Percentiles rank a stretch among this genome's conserved stretches.
phyloP scores from a whole-genome alignment of 2,888 invertebrate species.

The Abrostola tripartita region DNA sequence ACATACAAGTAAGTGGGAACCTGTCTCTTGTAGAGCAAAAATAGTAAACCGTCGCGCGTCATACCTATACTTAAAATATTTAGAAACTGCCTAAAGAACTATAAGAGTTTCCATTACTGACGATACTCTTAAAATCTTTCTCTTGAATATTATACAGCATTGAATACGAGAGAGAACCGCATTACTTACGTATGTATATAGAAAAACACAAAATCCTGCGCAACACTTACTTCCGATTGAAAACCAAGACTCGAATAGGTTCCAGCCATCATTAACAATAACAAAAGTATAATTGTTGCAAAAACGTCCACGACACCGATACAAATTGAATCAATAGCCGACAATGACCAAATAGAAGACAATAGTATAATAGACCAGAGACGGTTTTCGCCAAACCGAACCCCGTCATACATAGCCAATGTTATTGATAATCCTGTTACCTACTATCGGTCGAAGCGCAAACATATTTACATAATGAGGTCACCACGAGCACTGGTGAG shows the following conservation, averaged over 20 bases:
- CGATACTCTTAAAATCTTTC: no score
- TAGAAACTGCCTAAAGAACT: no score
- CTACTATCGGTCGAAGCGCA: slow-evolving; percentile 56
- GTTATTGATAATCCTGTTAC: slow-evolving; percentile 57
- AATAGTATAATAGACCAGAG: slow-evolving; percentile 12
- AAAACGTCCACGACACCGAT: background rate
- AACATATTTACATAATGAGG: slow-evolving; percentile 80
- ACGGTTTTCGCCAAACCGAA: slow-evolving; percentile 36
- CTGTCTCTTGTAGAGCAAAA: no score
- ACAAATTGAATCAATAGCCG: background rate
- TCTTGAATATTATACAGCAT: no score
- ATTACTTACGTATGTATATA: no score
- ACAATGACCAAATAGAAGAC: slow-evolving; percentile 24
- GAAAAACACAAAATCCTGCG: background rate
- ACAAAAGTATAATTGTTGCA: slow-evolving; percentile 6
- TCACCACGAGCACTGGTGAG: slow-evolving; percentile 66
- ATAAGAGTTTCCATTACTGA: no score
- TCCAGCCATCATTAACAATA: slow-evolving; percentile 10
- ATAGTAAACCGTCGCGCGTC: no score
- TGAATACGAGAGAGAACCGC: no score
- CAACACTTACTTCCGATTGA: slow-evolving; percentile 3
- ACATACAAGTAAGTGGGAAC: no score
- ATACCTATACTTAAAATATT: no score
- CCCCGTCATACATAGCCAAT: slow-evolving; percentile 27
- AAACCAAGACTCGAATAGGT: background rate